Percentiles rank a stretch among this genome's conserved stretches.
Conservation (phyloP, 2,797 vertebrate genomes). For the Thunnus albacares region DNA sequence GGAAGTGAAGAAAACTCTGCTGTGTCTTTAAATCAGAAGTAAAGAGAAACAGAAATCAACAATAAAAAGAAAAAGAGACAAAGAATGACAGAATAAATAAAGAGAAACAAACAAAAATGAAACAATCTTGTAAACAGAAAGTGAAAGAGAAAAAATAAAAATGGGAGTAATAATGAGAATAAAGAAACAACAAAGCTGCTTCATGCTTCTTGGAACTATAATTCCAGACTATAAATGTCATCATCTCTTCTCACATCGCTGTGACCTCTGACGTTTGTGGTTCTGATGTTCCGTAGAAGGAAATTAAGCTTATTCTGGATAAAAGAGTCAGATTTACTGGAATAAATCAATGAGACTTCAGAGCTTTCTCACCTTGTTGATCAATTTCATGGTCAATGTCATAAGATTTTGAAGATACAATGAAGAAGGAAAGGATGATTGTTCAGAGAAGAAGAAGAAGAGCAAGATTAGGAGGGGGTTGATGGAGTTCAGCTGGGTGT, state of each 20-base stretch:
- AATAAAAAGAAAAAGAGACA: background rate
- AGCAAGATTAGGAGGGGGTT: slow-evolving; percentile 1
- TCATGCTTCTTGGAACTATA: background rate
- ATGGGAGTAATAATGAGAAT: background rate
- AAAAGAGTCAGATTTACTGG: background rate
- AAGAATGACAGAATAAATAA: background rate
- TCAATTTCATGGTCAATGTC: slow-evolving; percentile 1
- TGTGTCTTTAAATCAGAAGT: background rate
- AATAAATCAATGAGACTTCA: background rate
- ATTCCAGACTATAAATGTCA: background rate
- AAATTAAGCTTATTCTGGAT: background rate
- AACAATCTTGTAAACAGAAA: background rate
- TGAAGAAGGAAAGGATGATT: slow-evolving; percentile 13
- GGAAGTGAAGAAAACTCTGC: background rate
- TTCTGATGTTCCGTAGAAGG: background rate
- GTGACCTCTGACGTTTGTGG: slow-evolving; percentile 8
- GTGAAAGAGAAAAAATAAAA: background rate
- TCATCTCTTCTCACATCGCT: background rate
- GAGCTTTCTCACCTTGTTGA: background rate
- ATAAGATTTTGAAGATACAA: slow-evolving; percentile 10
- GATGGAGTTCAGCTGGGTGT: slow-evolving; percentile 41
- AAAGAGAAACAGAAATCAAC: background rate
- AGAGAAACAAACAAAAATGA: background rate
- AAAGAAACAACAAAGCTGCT: background rate
- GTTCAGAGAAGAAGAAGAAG: background rate